Evolutionary conservation across 2,797 vertebrate genomes (phyloP).

Genomic region (Amphiprion clarkii): DNA sequence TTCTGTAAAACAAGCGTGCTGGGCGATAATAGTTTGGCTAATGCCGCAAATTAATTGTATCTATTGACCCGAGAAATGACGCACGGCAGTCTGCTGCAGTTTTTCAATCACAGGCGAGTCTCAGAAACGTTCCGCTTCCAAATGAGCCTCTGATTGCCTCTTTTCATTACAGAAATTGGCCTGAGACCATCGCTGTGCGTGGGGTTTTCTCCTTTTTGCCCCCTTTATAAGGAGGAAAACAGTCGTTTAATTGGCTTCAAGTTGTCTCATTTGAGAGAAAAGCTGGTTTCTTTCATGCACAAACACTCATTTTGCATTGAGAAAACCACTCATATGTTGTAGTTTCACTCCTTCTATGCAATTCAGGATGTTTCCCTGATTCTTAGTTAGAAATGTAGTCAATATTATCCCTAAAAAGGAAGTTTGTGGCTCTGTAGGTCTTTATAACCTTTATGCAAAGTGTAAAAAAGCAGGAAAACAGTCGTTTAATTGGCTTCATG

Average conservation of each 20-base stretch:
- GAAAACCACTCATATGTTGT: neutral
- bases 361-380: neutral
- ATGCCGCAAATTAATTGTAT: slow-evolving; percentile 66
- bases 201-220: neutral
- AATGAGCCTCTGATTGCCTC: slow-evolving; percentile 64
- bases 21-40: slow-evolving; percentile 31
- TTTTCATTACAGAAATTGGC: slow-evolving; percentile 49
- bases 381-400: neutral
- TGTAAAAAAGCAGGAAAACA: neutral
- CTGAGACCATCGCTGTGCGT: slow-evolving; percentile 25
- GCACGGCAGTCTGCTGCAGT: slow-evolving; percentile 28
- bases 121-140: slow-evolving; percentile 35
- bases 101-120: slow-evolving; percentile 52
- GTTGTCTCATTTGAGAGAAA: slow-evolving; percentile 16
- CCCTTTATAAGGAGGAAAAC: neutral
- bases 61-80: slow-evolving; percentile 62
- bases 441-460: neutral
- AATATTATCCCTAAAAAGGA: neutral
- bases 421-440: neutral
- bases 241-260: slow-evolving; percentile 14
- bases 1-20: slow-evolving; percentile 34
- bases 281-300: neutral
- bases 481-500: no score
- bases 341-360: neutral
- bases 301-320: neutral